Evolutionary conservation across 2,113 vertebrate species (phyloP).

Genomic region (Anguilla rostrata): DNA sequence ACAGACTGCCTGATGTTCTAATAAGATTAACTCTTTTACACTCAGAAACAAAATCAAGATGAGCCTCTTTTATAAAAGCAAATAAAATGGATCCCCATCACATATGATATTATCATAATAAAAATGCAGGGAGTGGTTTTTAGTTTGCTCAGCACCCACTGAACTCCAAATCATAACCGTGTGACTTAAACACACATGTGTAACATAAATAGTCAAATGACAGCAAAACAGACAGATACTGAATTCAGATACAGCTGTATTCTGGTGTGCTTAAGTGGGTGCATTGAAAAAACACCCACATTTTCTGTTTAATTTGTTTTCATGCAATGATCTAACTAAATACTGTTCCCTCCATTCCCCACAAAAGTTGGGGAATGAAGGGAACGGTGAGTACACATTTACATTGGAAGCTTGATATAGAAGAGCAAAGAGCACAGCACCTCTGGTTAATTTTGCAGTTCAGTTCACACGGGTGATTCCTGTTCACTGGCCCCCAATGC

Average conservation of each 20-base stretch:
- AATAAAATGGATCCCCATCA: too few relatives aligned
- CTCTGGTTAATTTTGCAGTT: not conserved
- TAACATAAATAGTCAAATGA: not conserved
- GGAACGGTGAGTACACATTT: too few relatives aligned
- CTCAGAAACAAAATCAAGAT: slow-evolving; percentile 1
- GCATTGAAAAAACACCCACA: too few relatives aligned
- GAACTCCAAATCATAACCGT: not conserved
- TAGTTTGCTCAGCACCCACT: not conserved
- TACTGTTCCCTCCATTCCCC: too few relatives aligned
- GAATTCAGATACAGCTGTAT: not conserved
- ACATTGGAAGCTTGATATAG: too few relatives aligned
- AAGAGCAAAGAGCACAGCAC: not conserved
- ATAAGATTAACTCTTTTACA: not conserved
- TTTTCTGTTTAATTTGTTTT: too few relatives aligned
- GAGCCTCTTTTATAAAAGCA: too few relatives aligned
- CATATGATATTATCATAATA: too few relatives aligned
- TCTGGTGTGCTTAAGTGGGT: not conserved
- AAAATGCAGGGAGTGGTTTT: too few relatives aligned
- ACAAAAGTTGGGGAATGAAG: too few relatives aligned
- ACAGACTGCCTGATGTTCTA: not conserved
- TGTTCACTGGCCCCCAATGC: not conserved
- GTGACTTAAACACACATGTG: not conserved
- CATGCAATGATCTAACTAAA: too few relatives aligned
- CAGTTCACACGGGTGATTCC: not conserved
- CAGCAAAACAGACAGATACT: not conserved